Conservation (phyloP, 1,140 invertebrate species). For the Venturia canescens region DNA sequence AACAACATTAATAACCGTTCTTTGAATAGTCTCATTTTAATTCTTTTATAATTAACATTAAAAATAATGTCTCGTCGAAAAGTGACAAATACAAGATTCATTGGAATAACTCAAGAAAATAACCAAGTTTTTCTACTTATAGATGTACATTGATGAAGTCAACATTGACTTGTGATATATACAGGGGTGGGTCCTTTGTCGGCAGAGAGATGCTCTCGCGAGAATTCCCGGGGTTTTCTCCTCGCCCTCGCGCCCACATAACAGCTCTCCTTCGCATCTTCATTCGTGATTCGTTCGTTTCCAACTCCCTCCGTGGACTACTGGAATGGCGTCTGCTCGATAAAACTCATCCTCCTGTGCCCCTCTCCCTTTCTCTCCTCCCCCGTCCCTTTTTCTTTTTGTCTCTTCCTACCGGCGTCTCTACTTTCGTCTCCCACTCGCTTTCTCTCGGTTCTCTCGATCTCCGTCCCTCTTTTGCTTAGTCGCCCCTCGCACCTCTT, state of each 20-base stretch:
- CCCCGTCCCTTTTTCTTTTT: constrained; percentile 7
- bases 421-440: constrained; percentile 13
- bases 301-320: constrained; percentile 40
- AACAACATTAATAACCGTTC: too few species aligned
- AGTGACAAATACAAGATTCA: too few species aligned
- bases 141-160: not conserved
- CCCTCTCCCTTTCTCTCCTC: constrained; percentile 18
- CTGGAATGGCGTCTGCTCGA: constrained; percentile 53
- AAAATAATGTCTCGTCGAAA: too few species aligned
- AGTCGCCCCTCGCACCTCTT: constrained; percentile 12
- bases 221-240: constrained; percentile 30
- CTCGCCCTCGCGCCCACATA: constrained; percentile 36
- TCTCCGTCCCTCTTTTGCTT: not conserved
- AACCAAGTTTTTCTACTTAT: too few species aligned
- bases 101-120: too few species aligned
- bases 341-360: constrained; percentile 50
- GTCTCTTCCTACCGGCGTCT: constrained; percentile 5
- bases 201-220: constrained; percentile 4
- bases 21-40: too few species aligned
- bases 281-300: constrained; percentile 54
- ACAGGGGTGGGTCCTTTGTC: constrained; percentile 42
- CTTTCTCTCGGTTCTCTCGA: constrained; percentile 13
- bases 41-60: too few species aligned
- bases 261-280: constrained; percentile 47
- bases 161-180: not conserved